Base-by-base conservation (phyloP, 2,888 invertebrate genomes). In the Ornithoptera priamus region DNA sequence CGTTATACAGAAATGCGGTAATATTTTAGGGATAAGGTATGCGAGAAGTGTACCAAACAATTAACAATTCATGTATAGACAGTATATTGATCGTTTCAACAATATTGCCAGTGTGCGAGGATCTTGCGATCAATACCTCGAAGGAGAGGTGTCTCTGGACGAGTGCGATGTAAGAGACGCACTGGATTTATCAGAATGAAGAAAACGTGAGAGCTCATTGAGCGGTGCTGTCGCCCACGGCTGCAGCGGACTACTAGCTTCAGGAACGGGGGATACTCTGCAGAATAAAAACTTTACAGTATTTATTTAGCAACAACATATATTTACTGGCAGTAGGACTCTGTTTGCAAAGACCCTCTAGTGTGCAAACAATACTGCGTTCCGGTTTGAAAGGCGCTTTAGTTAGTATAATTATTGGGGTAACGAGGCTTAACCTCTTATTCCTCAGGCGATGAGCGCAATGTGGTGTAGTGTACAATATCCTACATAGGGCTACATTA, bases 171-270 rank as follows among this genome's bases (percentile, higher is more conserved):
- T 79, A 22, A 85, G 77, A 0, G 91, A 90, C 1, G 83, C 78
- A 0, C 87, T 86, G 1, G 90, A 88, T 0, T 80, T 85, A 68
- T 89, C 89, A 0, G 89, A 85, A 18, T 89, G 80, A 46, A 92
- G 88, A 59, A 92, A 80, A 3, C 84, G 82, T 0, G 91, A 91
- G 8, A 92, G 80, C 6, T 86, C 79, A 0, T 90, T 88, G 22
- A 92, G 78, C 0, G 89, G 83, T 0, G 91, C 91, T 1, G 92
- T 92, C 10, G 92, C 92, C 92, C 92, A 92, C 0, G 85, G 92
- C 74, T 90, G 86, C 62, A 92, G 76, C 0, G 91, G 92, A 70
- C 89, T 91, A 20, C 85, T 85, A 3, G 83, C 67, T 57, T 85
- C 84, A 0, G 79, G 77, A 1, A 84, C 83, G 22, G 88, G 92